Conservation (phyloP, 1,140 invertebrate genomes). For the Thaumatotibia leucotreta region DNA sequence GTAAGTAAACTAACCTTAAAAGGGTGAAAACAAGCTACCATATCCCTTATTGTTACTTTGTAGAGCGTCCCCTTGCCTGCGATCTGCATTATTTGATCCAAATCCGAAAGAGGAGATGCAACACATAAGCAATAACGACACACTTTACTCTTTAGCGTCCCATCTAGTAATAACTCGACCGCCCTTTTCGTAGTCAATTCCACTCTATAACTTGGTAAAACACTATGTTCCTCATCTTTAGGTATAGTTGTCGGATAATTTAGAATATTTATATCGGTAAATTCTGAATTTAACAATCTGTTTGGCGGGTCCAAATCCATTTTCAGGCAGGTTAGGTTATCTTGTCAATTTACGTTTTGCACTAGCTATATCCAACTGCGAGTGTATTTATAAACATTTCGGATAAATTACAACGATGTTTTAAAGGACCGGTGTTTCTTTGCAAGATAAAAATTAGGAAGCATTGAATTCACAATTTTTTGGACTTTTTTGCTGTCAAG, state of each 20-base stretch:
- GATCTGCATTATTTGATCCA: slow-evolving; percentile 55
- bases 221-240: background rate
- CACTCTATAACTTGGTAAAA: slow-evolving; percentile 16
- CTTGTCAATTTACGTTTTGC: background rate
- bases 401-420: background rate
- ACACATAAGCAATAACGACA: slow-evolving; percentile 59
- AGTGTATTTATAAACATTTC: background rate
- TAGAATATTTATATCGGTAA: background rate
- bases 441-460: background rate
- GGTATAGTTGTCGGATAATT: background rate
- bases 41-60: slow-evolving; percentile 56
- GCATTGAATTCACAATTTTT: background rate
- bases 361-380: background rate
- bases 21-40: slow-evolving; percentile 61
- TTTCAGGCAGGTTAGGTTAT: background rate
- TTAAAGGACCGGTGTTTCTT: background rate
- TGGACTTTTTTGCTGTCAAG: slow-evolving; percentile 9
- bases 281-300: background rate
- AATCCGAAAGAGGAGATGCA: slow-evolving; percentile 39
- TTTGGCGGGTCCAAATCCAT: background rate
- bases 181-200: slow-evolving; percentile 55
- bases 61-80: slow-evolving; percentile 43
- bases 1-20: slow-evolving; percentile 42
- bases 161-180: slow-evolving; percentile 51
- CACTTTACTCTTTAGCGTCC: slow-evolving; percentile 50